Evolutionary conservation across 2,797 vertebrate genomes (phyloP), one percentile per base, ranked within the genome.

Genomic region (Xenopus petersii): DNA sequence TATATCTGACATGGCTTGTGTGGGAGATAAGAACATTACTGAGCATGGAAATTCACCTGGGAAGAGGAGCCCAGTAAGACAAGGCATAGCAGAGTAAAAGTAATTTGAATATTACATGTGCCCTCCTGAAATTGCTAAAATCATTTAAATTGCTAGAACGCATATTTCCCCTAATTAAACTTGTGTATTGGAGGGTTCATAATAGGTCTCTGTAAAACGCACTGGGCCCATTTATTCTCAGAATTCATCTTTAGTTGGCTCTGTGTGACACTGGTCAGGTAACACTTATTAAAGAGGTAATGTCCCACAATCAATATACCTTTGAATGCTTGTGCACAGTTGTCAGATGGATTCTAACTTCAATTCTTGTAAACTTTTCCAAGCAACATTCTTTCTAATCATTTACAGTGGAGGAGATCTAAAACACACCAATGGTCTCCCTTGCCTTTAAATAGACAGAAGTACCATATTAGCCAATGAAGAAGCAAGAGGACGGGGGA

Each of bases 141-240:
- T 95, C 92, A 93, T 93, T 94, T 91, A 92, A 94, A 94, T 96
- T 94, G 93, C 91, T 93, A 91, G 91, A 94, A 94, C 94, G 95
- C 90, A 94, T 88, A 83, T 86, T 86, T 86, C 86, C 85, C 84
- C 80, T 82, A 72, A 84, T 85, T 85, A 84, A 81, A 83, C 67
- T 46, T 84, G 84, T 85, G 83, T 79, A 79, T 83, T 66, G 71
- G 81, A 85, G 83, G 81, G 81, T 54, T 75, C 82, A 80, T 86
- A 86, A 84, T 84, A 80, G 82, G 69, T 79, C 79, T 73, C 49
- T 81, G 74, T 16, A 33, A 77, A 82, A 80, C 81, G 82, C 65
- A 58, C 81, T 79, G 81, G 82, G 77, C 82, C 73, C 54, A 66
- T 76, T 76, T 68, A 69, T 70, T 70, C 10, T 79, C 54, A 49